Conservation (phyloP, 2,888 invertebrate species). For the Rutpela maculata region DNA sequence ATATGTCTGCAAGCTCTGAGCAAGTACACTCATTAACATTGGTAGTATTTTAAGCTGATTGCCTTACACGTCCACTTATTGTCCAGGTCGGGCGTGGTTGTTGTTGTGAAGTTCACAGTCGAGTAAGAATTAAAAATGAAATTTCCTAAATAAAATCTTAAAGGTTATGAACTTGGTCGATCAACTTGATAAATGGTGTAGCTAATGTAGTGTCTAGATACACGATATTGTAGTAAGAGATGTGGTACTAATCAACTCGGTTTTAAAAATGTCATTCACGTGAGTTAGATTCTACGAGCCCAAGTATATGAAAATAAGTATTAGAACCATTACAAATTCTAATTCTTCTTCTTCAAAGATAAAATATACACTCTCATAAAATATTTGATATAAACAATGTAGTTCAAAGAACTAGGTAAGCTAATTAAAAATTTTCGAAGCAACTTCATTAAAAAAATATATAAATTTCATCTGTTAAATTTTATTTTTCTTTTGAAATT, state of each 20-base stretch:
- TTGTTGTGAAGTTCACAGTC: neutral
- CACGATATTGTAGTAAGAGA: neutral
- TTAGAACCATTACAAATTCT: too few relatives aligned
- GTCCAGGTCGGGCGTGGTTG: neutral
- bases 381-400: too few relatives aligned
- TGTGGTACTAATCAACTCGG: neutral
- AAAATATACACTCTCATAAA: too few relatives aligned
- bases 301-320: constrained; percentile 14
- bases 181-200: neutral
- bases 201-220: neutral
- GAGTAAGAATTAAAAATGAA: constrained; percentile 1
- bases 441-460: too few relatives aligned
- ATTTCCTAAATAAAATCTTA: neutral
- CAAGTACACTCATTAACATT: neutral
- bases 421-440: too few relatives aligned
- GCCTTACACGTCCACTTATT: neutral
- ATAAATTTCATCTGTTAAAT: too few relatives aligned
- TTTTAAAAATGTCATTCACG: neutral
- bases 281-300: neutral
- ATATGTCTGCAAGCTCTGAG: neutral
- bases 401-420: too few relatives aligned
- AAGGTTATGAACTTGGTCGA: neutral
- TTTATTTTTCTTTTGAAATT: too few relatives aligned
- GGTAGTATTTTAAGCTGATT: neutral
- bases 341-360: too few relatives aligned